Conservation (phyloP, 2,113 vertebrate species). For the Pluvianellus socialis region DNA sequence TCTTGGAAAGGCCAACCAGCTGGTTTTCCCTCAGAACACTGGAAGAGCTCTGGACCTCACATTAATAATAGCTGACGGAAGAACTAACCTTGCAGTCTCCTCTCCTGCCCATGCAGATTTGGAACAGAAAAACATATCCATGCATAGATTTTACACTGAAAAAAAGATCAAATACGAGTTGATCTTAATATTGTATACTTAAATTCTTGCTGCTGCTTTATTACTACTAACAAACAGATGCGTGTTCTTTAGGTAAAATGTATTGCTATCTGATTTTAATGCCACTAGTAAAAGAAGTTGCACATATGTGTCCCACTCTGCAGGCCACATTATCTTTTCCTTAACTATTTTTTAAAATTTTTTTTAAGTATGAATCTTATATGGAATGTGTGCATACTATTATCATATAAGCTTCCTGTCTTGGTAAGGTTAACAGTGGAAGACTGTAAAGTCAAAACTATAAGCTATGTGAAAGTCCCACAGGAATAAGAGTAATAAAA, state of each 20-base stretch:
- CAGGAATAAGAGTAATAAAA: neutral
- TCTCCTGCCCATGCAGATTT: neutral
- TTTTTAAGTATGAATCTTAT: neutral
- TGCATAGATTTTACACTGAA: neutral
- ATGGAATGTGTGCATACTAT: neutral
- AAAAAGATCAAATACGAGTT: neutral
- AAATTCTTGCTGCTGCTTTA: neutral
- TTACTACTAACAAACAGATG: neutral
- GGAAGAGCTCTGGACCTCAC: neutral
- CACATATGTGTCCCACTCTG: neutral
- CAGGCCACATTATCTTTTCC: neutral
- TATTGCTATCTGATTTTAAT: neutral
- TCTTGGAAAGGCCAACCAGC: neutral
- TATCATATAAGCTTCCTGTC: neutral
- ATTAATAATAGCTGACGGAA: neutral
- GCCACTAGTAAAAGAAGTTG: neutral
- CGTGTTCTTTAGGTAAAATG: neutral
- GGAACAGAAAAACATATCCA: neutral
- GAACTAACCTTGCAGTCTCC: neutral
- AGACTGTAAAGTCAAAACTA: neutral
- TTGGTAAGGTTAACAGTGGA: neutral
- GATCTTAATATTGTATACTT: neutral
- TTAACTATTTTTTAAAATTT: neutral
- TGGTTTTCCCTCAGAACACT: neutral
- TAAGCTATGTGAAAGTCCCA: neutral